Conservation (phyloP, 2,888 invertebrate species). For the Saturnia pavonia region DNA sequence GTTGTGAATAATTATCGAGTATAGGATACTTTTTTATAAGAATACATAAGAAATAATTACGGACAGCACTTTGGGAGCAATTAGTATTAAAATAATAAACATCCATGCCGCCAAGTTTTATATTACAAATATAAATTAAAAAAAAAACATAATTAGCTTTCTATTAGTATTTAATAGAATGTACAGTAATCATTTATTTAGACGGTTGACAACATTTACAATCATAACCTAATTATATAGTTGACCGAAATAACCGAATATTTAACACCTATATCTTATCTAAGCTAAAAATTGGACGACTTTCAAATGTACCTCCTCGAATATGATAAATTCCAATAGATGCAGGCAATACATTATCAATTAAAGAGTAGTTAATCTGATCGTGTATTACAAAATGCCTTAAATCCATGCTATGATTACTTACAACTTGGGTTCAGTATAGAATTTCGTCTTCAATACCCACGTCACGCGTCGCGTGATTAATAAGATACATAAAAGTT, state of each 20-base stretch:
- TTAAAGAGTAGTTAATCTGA: neutral
- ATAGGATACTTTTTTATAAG: neutral
- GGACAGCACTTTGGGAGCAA: too few species aligned
- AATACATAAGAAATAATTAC: too few species aligned
- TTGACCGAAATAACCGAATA: neutral
- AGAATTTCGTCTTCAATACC: neutral
- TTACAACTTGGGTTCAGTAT: neutral
- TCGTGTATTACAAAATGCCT: neutral
- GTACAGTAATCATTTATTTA: too few species aligned
- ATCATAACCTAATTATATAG: too few species aligned
- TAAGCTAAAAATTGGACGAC: neutral
- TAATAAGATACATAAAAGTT: neutral
- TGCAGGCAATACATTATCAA: neutral
- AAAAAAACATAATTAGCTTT: too few species aligned
- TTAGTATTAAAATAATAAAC: too few species aligned
- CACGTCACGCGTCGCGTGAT: neutral
- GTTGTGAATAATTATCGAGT: neutral
- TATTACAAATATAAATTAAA: too few species aligned
- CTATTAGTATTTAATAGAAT: too few species aligned
- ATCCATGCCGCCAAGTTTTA: too few species aligned
- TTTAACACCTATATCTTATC: neutral
- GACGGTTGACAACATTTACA: too few species aligned
- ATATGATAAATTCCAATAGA: neutral
- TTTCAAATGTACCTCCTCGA: neutral
- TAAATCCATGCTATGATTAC: neutral